phyloP scores from a whole-genome alignment of 64 coral and sea anemone species.

The Dendronephthya gigantea region DNA sequence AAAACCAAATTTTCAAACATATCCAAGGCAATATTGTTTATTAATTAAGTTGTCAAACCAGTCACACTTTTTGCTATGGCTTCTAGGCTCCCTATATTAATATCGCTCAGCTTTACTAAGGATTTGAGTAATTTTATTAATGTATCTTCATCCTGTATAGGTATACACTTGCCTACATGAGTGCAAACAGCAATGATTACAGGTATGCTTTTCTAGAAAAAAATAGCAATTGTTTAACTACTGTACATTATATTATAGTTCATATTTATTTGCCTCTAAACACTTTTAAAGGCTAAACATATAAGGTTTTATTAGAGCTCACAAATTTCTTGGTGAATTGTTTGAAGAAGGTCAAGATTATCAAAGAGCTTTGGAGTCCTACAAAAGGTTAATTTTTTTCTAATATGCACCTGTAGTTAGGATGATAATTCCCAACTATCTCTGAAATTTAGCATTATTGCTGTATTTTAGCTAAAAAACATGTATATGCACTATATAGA shows the following conservation, averaged over 20 bases:
- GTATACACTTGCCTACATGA: slow-evolving; percentile 66
- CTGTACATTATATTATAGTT: too few species aligned
- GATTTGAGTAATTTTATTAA: neutral
- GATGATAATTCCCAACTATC: too few species aligned
- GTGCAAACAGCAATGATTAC: slow-evolving; percentile 66
- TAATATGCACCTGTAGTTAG: neutral
- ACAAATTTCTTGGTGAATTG: slow-evolving; percentile 80
- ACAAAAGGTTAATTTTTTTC: slow-evolving; percentile 52
- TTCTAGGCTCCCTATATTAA: neutral
- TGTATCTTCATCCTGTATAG: slow-evolving; percentile 25
- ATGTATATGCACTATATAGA: too few species aligned
- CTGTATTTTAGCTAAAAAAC: too few species aligned
- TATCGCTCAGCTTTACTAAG: neutral
- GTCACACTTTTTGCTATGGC: too few species aligned
- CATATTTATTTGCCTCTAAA: too few species aligned
- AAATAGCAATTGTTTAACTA: too few species aligned
- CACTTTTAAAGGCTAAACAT: too few species aligned
- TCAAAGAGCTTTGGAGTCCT: slow-evolving; percentile 67
- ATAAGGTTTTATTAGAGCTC: slow-evolving; percentile 10
- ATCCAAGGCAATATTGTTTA: too few species aligned
- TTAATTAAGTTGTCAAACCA: too few species aligned
- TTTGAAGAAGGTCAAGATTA: slow-evolving; percentile 50
- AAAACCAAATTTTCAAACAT: too few species aligned
- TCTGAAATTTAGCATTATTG: too few species aligned
- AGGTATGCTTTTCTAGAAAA: slow-evolving; percentile 33